Conservation (phyloP, 1,140 invertebrate species). For the Bathynomus jamesi region DNA sequence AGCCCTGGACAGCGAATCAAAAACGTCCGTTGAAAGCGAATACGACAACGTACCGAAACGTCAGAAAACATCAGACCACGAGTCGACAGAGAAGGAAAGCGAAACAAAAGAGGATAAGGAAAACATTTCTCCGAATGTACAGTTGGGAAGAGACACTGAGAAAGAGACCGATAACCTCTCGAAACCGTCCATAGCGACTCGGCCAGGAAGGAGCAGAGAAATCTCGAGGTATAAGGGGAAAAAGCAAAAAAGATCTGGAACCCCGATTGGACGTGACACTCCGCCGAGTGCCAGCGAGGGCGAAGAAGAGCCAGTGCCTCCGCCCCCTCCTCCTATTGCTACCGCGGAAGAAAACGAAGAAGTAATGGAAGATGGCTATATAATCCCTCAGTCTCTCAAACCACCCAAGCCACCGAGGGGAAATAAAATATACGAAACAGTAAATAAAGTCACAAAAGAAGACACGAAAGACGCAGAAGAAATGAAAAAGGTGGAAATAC, state of each 20-base stretch:
- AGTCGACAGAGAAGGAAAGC: not conserved
- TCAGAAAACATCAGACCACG: not conserved
- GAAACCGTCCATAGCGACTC: not conserved
- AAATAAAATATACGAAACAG: constrained; percentile 25
- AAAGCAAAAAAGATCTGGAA: constrained; percentile 26
- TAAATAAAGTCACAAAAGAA: not conserved
- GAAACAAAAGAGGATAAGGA: not conserved
- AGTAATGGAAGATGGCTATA: constrained; percentile 30
- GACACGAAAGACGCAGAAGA: not conserved
- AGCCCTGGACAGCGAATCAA: not conserved
- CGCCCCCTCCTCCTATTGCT: not conserved
- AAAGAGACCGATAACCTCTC: not conserved
- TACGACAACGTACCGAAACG: constrained; percentile 20
- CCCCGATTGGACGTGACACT: constrained; percentile 11
- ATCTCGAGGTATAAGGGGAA: constrained; percentile 16
- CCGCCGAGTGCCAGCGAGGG: not conserved
- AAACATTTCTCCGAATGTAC: constrained; percentile 8
- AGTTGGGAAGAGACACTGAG: not conserved
- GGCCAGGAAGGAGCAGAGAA: constrained; percentile 11
- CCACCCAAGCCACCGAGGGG: constrained; percentile 26
- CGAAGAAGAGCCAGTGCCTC: not conserved
- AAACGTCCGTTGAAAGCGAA: constrained; percentile 17
- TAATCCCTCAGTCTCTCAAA: constrained; percentile 25
- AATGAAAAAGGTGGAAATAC: not conserved
- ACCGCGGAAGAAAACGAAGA: not conserved